These are phyloP conservation scores for Conchocele bisecta DNA, from an alignment of 2,888 invertebrate genomes.

Conservation along the genomic window DNA sequence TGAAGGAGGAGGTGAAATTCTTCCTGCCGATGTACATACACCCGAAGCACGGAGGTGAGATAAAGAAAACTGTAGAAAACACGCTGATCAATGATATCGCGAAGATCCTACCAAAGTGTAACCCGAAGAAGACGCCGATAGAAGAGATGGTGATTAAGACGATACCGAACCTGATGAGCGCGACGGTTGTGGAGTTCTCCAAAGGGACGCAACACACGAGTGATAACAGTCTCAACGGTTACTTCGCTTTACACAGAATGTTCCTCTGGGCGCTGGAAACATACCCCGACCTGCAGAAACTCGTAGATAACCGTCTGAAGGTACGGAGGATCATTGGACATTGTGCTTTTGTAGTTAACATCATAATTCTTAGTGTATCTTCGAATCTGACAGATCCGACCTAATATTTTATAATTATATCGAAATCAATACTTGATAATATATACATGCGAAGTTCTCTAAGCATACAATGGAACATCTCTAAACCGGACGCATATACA, in stretches of 20 bases:
- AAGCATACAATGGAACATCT: too few species aligned
- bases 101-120: conserved; percentile 68
- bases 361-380: too few species aligned
- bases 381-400: too few species aligned
- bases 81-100: conserved; percentile 64
- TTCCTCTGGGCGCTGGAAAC: conserved; percentile 75
- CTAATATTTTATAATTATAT: too few species aligned
- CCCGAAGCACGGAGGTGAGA: conserved; percentile 67
- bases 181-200: conserved; percentile 77
- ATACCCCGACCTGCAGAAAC: conserved; percentile 67
- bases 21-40: conserved; percentile 75
- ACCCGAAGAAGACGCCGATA: conserved; percentile 64
- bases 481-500: too few species aligned
- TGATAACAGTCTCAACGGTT: conserved; percentile 75
- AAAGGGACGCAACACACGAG: conserved; percentile 78
- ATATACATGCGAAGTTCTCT: too few species aligned
- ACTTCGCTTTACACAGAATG: conserved; percentile 74
- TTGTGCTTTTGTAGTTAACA: too few species aligned
- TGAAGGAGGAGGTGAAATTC: conserved; percentile 73
- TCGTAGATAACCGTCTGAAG: conserved; percentile 65
- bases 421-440: too few species aligned
- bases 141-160: conserved; percentile 72
- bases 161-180: conserved; percentile 76
- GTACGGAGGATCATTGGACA: too few species aligned
- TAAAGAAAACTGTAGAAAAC: conserved; percentile 68